Evolutionary conservation across 2,113 vertebrate genomes (phyloP).

Genomic region (Calidris pugnax): DNA sequence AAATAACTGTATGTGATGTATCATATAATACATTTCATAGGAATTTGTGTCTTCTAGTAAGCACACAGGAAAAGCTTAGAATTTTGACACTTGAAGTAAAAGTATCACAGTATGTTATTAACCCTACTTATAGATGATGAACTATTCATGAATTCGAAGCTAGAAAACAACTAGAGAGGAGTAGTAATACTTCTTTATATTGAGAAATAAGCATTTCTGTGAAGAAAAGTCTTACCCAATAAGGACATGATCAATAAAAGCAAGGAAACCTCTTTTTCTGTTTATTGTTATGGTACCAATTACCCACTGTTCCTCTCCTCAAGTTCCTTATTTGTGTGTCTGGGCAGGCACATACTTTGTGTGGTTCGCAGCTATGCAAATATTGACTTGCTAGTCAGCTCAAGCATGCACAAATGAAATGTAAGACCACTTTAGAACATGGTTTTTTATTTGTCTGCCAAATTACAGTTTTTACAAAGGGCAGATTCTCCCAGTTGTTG

Average conservation of each 20-base stretch:
- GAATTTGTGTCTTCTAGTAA: neutral
- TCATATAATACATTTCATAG: neutral
- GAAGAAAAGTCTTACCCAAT: neutral
- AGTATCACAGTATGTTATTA: neutral
- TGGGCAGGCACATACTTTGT: neutral
- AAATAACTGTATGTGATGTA: conserved; percentile 12
- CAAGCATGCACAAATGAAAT: neutral
- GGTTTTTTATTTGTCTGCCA: neutral
- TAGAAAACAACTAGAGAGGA: neutral
- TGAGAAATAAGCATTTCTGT: neutral
- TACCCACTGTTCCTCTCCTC: neutral
- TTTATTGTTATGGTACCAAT: neutral
- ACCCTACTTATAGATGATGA: neutral
- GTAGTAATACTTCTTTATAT: neutral
- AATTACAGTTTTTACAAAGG: neutral
- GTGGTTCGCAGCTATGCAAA: neutral
- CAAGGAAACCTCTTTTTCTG: neutral
- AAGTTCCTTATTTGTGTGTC: neutral
- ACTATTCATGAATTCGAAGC: neutral
- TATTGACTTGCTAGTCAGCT: neutral
- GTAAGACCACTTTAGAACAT: neutral
- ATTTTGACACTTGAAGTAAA: neutral
- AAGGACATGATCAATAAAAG: neutral
- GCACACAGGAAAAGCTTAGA: neutral
- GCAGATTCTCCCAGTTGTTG: neutral